A percentile compares a stretch with the other conserved stretches of the same genome.
phyloP scores from a whole-genome alignment of 92 coral and sea anemone species.

The Siderastrea siderea region DNA sequence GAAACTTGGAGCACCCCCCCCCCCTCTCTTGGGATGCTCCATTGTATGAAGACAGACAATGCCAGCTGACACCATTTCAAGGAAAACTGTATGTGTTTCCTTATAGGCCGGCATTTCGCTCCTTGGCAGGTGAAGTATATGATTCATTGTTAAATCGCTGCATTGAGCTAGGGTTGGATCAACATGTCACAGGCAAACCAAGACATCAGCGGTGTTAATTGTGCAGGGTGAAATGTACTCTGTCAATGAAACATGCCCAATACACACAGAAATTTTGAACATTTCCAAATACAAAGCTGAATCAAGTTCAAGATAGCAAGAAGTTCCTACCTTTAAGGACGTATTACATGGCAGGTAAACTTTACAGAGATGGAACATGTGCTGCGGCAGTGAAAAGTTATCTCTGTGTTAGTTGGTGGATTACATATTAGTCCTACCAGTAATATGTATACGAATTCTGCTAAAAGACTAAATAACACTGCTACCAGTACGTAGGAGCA shows the following conservation, averaged over 20 bases:
- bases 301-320: background rate
- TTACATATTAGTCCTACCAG: background rate
- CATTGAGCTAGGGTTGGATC: background rate
- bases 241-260: background rate
- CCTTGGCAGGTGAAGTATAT: background rate
- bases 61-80: background rate
- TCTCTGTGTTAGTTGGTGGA: background rate
- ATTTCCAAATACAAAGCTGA: background rate
- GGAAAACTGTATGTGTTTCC: background rate
- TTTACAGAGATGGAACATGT: background rate
- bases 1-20: too few species aligned
- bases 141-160: background rate
- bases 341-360: too few species aligned
- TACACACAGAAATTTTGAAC: background rate
- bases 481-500: background rate
- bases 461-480: background rate
- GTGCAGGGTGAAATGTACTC: background rate
- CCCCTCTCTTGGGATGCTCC: background rate
- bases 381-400: background rate
- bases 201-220: background rate
- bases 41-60: background rate
- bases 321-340: background rate
- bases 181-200: background rate
- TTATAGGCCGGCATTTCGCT: background rate
- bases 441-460: background rate